These are phyloP conservation scores for Lordiphosa collinella DNA, from an alignment of 1,140 invertebrate genomes.

Conservation along the genomic window DNA sequence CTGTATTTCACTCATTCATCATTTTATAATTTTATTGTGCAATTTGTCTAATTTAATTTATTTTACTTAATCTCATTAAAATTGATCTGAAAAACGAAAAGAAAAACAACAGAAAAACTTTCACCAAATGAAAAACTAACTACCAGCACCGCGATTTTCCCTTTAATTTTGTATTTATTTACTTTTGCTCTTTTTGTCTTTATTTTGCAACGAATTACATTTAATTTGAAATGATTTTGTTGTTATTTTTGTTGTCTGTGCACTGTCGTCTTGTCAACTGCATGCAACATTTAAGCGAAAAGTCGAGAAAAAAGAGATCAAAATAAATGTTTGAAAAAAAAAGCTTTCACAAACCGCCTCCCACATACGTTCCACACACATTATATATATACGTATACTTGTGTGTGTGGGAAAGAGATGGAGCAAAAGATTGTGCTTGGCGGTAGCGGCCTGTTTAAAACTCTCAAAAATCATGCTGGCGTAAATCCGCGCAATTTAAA, in stretches of 20 bases:
- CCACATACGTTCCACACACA: slow-evolving; percentile 58
- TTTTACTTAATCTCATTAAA: slow-evolving; percentile 38
- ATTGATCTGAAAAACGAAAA: slow-evolving; percentile 19
- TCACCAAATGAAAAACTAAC: slow-evolving; percentile 40
- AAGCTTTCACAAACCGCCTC: slow-evolving; percentile 54
- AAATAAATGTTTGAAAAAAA: slow-evolving; percentile 26
- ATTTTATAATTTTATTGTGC: slow-evolving; percentile 33
- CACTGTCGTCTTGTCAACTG: slow-evolving; percentile 63
- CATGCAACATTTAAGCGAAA: slow-evolving; percentile 65
- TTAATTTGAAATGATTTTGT: slow-evolving; percentile 43
- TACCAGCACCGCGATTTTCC: slow-evolving; percentile 29
- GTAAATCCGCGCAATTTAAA: slow-evolving; percentile 73
- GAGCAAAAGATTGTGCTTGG: slow-evolving; percentile 15
- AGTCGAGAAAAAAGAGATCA: slow-evolving; percentile 33
- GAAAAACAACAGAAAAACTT: slow-evolving; percentile 21
- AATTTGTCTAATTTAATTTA: slow-evolving; percentile 43
- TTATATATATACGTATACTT: slow-evolving; percentile 2
- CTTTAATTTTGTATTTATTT: slow-evolving; percentile 35
- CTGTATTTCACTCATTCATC: slow-evolving; percentile 22
- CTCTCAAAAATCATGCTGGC: slow-evolving; percentile 62
- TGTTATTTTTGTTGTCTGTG: slow-evolving; percentile 22
- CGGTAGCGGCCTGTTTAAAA: slow-evolving; percentile 34
- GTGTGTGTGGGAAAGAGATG: slow-evolving; percentile 5
- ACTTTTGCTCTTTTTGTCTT: slow-evolving; percentile 28
- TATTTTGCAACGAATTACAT: slow-evolving; percentile 51